Base-by-base conservation (phyloP, 2,888 invertebrate species). In the Drosophila flavopinicola region DNA sequence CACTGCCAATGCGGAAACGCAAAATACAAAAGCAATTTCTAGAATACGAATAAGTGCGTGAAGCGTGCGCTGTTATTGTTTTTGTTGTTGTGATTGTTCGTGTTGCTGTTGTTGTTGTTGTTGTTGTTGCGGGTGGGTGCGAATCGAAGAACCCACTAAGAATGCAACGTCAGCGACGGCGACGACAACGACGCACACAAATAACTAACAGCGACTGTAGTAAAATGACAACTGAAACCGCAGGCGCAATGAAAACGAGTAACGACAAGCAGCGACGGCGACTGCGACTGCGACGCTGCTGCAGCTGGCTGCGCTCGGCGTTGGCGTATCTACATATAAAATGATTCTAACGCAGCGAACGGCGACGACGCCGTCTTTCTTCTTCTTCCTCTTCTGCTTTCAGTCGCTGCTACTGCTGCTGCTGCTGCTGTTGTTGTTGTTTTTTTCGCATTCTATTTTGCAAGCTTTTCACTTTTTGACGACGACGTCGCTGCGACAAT, bases 141-240 rank as follows among this genome's bases (percentile, higher is more conserved):
- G n/a, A n/a, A n/a, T n/a, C n/a, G n/a, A n/a, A 63, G 47, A 70
- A 66, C 77, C 49, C 74, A 82, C 82, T 80, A 82, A 72, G 73
- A 76, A 69, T 78, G 69, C 75, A 75, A 76, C 75, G 75, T 75
- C 75, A 75, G 74, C 74, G 76, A 59, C 70, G 59, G 47, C 76
- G 66, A 60, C 74, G 64, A 64, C 66, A 68, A 66, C 71, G 78
- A 79, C 80, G 84, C 80, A 84, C 80, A 77, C 80, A 84, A 80
- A 74, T 82, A 84, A 83, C 85, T 85, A 83, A 79, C 85, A 79
- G 80, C 85, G 85, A 66, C 83, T 76, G 78, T 75, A 83, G 85
- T 85, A 75, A 85, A 85, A 85, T 85, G 85, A 72, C 87, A 79
- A 85, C 87, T 87, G 76, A 85, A 78, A 84, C 79, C 75, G 75